These are phyloP conservation scores for Hypotaenidia okinawae DNA, from an alignment of 2,797 vertebrate species.

Conservation along the genomic window DNA sequence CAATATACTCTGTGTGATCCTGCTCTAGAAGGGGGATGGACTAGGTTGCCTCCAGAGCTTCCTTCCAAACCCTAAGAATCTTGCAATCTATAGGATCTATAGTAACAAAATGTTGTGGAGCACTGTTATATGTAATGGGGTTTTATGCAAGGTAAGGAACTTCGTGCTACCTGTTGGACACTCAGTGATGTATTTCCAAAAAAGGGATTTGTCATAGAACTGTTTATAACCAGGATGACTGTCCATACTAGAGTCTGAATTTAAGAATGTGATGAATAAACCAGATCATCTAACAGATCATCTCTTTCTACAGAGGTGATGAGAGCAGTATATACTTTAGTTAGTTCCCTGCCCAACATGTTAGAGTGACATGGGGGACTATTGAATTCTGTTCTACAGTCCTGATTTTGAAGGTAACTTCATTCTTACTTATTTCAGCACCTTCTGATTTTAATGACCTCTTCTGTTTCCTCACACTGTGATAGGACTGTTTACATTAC, in stretches of 20 bases:
- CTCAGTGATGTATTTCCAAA: too few species aligned
- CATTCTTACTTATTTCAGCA: not conserved
- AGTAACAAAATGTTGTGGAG: too few species aligned
- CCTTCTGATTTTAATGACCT: not conserved
- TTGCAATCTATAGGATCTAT: too few species aligned
- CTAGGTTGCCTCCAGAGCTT: too few species aligned
- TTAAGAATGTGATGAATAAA: not conserved
- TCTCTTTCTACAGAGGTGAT: not conserved
- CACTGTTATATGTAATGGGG: too few species aligned
- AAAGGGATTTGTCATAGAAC: too few species aligned
- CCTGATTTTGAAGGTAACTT: not conserved
- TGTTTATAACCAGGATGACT: not conserved
- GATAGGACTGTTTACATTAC: not conserved
- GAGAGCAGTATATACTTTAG: not conserved
- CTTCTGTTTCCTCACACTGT: not conserved
- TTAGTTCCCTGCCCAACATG: not conserved
- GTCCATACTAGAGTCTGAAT: not conserved
- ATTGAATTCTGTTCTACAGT: not conserved
- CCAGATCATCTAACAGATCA: not conserved
- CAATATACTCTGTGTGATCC: too few species aligned
- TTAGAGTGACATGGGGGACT: not conserved
- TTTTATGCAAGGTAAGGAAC: too few species aligned
- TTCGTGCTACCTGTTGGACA: too few species aligned
- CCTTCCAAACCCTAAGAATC: too few species aligned
- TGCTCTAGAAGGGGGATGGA: too few species aligned